These are phyloP conservation scores for Luscinia luscinia DNA, from an alignment of 2,797 vertebrate genomes.

Conservation along the genomic window DNA sequence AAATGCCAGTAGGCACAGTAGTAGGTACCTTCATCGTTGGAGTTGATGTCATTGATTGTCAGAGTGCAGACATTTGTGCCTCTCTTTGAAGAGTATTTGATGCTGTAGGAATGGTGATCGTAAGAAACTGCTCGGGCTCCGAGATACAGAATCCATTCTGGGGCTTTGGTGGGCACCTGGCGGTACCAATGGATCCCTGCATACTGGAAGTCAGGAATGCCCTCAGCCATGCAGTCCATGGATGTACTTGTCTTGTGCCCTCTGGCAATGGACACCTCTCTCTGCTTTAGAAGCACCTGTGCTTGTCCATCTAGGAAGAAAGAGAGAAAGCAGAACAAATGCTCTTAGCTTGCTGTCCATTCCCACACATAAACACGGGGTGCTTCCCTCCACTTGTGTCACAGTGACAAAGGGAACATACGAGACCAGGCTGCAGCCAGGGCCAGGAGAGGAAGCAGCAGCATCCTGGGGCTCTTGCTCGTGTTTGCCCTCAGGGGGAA, in stretches of 20 bases:
- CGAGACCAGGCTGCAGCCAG: background rate
- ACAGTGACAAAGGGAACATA: background rate
- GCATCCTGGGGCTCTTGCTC: background rate
- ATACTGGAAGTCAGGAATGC: rapidly evolving
- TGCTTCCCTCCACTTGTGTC: background rate
- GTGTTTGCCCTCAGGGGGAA: background rate
- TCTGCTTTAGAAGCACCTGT: background rate
- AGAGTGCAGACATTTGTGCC: rapidly evolving
- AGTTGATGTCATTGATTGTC: rapidly evolving
- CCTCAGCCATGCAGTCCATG: rapidly evolving
- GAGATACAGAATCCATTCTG: background rate
- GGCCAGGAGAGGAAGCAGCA: background rate
- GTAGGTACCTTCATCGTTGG: background rate
- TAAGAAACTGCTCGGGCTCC: rapidly evolving
- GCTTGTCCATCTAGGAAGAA: background rate
- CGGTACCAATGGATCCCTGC: background rate
- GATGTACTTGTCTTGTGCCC: rapidly evolving
- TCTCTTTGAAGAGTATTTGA: background rate
- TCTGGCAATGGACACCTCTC: rapidly evolving
- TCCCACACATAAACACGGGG: rapidly evolving
- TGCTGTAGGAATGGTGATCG: background rate
- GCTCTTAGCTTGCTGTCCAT: background rate
- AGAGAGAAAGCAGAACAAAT: background rate
- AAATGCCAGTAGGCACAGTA: constrained; percentile 4
- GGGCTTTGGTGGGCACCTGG: background rate